Evolutionary conservation across 2,113 vertebrate genomes (phyloP).

Genomic region (Perca flavescens): DNA sequence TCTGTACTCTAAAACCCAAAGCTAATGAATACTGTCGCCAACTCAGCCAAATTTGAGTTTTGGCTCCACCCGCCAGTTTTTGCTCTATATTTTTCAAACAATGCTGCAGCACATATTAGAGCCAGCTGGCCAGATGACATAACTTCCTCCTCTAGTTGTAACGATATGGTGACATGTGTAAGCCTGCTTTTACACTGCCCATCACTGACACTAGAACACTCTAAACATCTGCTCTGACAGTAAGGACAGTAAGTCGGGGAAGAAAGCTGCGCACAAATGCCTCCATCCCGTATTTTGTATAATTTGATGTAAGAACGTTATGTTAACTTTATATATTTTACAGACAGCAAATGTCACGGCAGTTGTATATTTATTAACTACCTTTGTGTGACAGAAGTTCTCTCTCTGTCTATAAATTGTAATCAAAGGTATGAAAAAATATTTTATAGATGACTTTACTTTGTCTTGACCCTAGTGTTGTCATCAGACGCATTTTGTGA

Average conservation of each 20-base stretch:
- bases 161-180: slow-evolving; percentile 74
- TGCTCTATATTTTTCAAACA: slow-evolving; percentile 66
- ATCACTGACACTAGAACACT: slow-evolving; percentile 81
- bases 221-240: slow-evolving; percentile 71
- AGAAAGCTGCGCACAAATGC: slow-evolving; percentile 18
- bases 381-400: slow-evolving; percentile 5
- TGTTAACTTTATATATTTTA: slow-evolving; percentile 24
- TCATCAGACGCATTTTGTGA: slow-evolving; percentile 65
- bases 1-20: slow-evolving; percentile 32
- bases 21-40: slow-evolving; percentile 19
- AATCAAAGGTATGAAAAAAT: slow-evolving; percentile 26
- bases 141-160: slow-evolving; percentile 76
- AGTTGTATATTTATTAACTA: slow-evolving; percentile 5
- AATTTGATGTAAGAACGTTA: slow-evolving; percentile 34
- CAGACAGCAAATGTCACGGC: neutral
- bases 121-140: slow-evolving; percentile 81
- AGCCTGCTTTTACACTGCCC: slow-evolving; percentile 66
- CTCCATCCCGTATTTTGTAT: slow-evolving; percentile 13
- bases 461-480: slow-evolving; percentile 48
- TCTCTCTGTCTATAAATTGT: neutral
- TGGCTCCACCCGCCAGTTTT: slow-evolving; percentile 46
- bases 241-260: slow-evolving; percentile 44
- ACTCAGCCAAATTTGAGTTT: slow-evolving; percentile 38
- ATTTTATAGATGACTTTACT: slow-evolving; percentile 42
- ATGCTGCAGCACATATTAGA: slow-evolving; percentile 55